phyloP scores from a whole-genome alignment of 30 jellyfish, hydroid and myxozoan genomes.

The Catostylus mosaicus region DNA sequence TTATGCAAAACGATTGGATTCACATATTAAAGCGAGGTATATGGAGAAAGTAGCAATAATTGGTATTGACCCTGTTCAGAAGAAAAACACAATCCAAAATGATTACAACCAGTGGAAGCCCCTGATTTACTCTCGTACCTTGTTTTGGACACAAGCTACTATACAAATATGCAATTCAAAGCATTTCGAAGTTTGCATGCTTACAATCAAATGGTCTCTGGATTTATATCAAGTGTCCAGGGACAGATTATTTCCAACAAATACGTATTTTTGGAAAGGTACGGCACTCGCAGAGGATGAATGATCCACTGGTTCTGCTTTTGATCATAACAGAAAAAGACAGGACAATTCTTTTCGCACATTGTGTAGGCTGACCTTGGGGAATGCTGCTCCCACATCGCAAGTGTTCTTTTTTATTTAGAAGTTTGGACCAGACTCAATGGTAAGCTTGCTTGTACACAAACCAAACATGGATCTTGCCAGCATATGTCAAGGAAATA shows the following conservation, averaged over 20 bases:
- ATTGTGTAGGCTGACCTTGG: conserved; percentile 64
- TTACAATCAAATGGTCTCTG: conserved; percentile 55
- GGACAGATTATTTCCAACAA: conserved; percentile 28
- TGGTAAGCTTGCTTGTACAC: conserved; percentile 70
- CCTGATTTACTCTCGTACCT: conserved; percentile 22
- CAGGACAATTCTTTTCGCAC: conserved; percentile 59
- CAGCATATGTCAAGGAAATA: conserved; percentile 57
- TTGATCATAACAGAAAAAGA: conserved; percentile 50
- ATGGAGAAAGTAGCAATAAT: neutral
- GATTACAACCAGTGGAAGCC: conserved; percentile 6
- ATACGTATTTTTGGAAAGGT: conserved; percentile 41
- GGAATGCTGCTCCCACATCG: conserved; percentile 74
- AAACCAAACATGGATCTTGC: conserved; percentile 62
- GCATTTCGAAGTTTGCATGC: conserved; percentile 30
- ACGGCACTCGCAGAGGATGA: conserved; percentile 73
- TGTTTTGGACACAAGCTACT: conserved; percentile 1
- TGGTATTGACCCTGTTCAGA: conserved; percentile 25
- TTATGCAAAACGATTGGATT: conserved; percentile 6
- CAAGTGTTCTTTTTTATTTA: conserved; percentile 38
- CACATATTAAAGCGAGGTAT: conserved; percentile 2
- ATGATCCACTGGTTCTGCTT: conserved; percentile 36
- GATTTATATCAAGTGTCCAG: conserved; percentile 51
- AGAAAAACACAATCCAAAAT: neutral
- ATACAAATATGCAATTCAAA: neutral
- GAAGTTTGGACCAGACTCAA: conserved; percentile 63